Base-by-base conservation (phyloP, 1,140 invertebrate species). In the Elysia chlorotica region DNA sequence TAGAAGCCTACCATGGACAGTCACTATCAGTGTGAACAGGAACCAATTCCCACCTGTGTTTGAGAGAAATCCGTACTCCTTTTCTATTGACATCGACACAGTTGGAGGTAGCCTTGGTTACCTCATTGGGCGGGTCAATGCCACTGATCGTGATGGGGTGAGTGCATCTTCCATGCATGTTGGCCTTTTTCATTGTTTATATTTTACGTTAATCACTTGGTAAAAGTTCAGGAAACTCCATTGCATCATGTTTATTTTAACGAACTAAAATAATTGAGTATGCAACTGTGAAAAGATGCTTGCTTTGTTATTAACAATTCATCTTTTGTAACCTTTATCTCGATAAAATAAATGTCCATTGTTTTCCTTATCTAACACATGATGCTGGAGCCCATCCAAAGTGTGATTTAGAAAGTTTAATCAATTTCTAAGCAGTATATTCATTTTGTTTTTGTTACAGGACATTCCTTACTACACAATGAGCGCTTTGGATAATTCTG, bases 61-160 rank as follows among this genome's bases (percentile, higher is more conserved):
- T 35, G 30, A 63, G 37, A 19, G 23, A 23, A 33, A 17, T 17
- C 69, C 69, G n/a, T 71, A 71, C 35, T 30, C 1, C 0, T 71
- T 30, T 31, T 0, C 57, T 23, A 53, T 71, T 53, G 38, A 71
- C 53, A 37, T 63, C 0, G 36, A 36, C 10, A 21, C 5, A 3
- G 35, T 4, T 57, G 66, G 66, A 3, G 25, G 28, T 14, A 62
- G 5, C 37, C 5, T 41, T 1, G 69, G 69, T 37, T n/a, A 10
- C 25, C 28, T 92, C 71, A 91, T 97, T 33, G 90, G 92, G 33
- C 92, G 92, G 86, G 93, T 96, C 31, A 89, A 86, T 75, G 89
- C 88, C 68, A 74, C 71, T 25, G 79, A 81, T 78, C n/a, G 23
- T 10, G 82, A 85, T 80, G 77, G 79, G 30, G 83, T 83, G 71